Evolutionary conservation across 1,140 invertebrate species (phyloP).

Genomic region (Triops longicaudatus): DNA sequence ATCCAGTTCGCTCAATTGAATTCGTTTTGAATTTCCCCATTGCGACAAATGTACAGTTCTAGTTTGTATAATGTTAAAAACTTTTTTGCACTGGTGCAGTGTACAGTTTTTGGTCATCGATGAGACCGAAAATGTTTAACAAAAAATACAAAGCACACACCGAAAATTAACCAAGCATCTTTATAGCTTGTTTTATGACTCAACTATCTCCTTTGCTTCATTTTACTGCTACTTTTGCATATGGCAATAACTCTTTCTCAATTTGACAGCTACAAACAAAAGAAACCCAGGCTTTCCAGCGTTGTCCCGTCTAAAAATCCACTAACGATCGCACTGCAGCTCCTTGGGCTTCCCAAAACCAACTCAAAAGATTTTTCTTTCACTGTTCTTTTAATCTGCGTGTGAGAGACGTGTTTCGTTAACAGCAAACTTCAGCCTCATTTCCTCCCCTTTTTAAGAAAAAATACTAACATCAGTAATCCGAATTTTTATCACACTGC

Average conservation of each 20-base stretch:
- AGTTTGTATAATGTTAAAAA: slow-evolving; percentile 2
- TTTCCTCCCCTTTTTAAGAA: too few species aligned
- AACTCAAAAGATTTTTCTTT: background rate
- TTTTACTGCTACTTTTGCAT: background rate
- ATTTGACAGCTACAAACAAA: background rate
- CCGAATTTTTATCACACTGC: too few species aligned
- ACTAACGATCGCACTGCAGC: background rate
- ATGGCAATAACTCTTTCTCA: background rate
- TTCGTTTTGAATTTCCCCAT: background rate
- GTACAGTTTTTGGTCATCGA: background rate
- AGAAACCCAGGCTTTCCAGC: background rate
- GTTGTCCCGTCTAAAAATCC: background rate
- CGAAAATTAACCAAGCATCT: background rate
- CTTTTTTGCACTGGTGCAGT: background rate
- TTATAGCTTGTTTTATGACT: background rate
- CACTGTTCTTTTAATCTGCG: background rate
- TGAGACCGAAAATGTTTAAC: background rate
- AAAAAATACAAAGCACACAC: slow-evolving; percentile 3
- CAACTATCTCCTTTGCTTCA: background rate
- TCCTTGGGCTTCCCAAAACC: background rate
- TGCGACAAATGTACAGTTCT: background rate
- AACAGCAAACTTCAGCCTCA: too few species aligned
- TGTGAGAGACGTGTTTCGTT: background rate
- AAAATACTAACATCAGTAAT: too few species aligned
- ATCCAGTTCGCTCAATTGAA: background rate